Evolutionary conservation across 2,888 invertebrate genomes (phyloP).

Genomic region (Dorcus hopei): DNA sequence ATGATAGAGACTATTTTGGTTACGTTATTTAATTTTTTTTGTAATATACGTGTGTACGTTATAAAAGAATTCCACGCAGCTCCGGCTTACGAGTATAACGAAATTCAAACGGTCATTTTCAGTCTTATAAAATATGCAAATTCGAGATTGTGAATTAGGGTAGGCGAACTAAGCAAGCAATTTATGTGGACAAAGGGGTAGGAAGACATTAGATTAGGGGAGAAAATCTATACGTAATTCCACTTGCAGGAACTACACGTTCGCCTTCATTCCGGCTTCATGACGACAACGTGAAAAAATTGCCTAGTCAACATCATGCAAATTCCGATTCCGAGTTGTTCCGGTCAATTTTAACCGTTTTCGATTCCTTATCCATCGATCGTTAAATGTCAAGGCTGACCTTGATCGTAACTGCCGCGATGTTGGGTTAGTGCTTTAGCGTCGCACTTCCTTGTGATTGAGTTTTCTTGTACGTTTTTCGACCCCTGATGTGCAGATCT

Average conservation of each 20-base stretch:
- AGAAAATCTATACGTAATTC: conserved; percentile 44
- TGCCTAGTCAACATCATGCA: neutral
- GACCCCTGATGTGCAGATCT: conserved; percentile 11
- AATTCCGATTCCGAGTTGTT: no score
- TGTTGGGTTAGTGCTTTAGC: conserved; percentile 13
- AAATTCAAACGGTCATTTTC: conserved; percentile 9
- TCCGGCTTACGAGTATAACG: no score
- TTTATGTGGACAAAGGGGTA: conserved; percentile 44
- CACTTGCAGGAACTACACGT: conserved; percentile 19
- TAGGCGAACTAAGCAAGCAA: conserved; percentile 41
- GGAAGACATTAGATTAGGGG: conserved; percentile 40
- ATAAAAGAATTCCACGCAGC: no score
- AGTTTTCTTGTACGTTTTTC: conserved; percentile 14
- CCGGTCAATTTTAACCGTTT: conserved; percentile 3
- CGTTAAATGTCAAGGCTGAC: conserved; percentile 1
- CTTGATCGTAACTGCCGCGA: conserved; percentile 15
- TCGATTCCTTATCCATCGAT: conserved; percentile 1
- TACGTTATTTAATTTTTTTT: no score
- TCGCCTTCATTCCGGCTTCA: neutral
- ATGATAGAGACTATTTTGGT: no score
- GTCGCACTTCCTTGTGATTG: conserved; percentile 13
- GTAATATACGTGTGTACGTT: no score
- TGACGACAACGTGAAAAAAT: neutral
- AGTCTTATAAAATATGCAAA: conserved; percentile 36
- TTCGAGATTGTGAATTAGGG: conserved; percentile 36